Percentiles rank a stretch among this genome's conserved stretches.
Evolutionary conservation across 2,888 invertebrate species (phyloP).

Genomic region (Acleris cristana): DNA sequence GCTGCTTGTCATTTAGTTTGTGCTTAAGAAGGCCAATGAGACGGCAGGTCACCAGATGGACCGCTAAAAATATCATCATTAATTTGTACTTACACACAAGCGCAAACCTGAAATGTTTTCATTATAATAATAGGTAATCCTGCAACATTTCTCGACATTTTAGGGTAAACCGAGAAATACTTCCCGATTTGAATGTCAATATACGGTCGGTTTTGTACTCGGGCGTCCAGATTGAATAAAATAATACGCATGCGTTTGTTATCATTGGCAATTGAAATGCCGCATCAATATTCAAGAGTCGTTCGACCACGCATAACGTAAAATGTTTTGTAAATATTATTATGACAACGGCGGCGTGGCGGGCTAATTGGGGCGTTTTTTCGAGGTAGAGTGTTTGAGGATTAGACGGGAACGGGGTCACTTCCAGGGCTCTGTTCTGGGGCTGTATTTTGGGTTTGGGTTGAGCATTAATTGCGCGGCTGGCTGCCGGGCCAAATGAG

Average conservation of each 20-base stretch:
- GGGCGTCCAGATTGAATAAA: background rate
- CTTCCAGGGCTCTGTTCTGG: constrained; percentile 8
- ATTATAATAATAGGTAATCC: no score
- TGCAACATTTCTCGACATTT: no score
- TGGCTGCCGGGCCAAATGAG: constrained; percentile 29
- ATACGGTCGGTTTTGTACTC: background rate
- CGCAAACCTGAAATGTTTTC: no score
- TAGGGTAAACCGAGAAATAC: no score
- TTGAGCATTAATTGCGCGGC: constrained; percentile 32
- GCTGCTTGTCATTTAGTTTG: no score
- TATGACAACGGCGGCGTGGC: background rate
- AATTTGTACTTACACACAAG: no score
- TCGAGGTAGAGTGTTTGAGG: constrained; percentile 1
- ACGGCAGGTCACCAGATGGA: no score
- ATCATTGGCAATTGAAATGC: constrained; percentile 37
- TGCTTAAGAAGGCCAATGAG: no score
- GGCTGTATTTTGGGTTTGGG: constrained; percentile 19
- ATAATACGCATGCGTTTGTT: constrained; percentile 16
- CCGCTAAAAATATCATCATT: no score
- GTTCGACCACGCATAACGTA: constrained; percentile 17
- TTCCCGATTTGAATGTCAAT: no score
- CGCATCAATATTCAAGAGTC: constrained; percentile 44
- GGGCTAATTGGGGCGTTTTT: constrained; percentile 13
- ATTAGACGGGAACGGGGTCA: constrained; percentile 5
- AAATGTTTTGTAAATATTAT: constrained; percentile 27